Percentiles rank a stretch among this genome's conserved stretches.
Conservation (phyloP, 2,888 invertebrate species). For the Uloborus plumipes region DNA sequence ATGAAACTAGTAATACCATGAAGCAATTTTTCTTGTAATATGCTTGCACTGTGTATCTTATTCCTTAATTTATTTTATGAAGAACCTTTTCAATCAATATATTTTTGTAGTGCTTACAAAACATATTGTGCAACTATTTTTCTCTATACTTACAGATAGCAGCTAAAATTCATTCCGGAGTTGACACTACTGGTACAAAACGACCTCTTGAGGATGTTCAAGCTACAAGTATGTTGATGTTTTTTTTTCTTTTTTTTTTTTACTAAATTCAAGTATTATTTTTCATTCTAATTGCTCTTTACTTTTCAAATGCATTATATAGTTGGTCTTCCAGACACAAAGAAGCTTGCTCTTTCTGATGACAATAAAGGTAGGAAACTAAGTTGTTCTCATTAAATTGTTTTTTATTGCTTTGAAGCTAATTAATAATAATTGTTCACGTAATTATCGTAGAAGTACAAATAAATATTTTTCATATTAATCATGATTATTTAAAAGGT, state of each 20-base stretch:
- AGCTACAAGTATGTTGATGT: constrained; percentile 37
- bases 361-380: constrained; percentile 58
- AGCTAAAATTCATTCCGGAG: constrained; percentile 58
- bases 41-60: too few relatives aligned
- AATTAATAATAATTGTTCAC: too few relatives aligned
- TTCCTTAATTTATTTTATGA: too few relatives aligned
- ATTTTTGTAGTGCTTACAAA: too few relatives aligned
- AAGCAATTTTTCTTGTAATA: too few relatives aligned
- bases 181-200: constrained; percentile 54
- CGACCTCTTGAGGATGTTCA: constrained; percentile 57
- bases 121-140: too few relatives aligned
- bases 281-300: neutral
- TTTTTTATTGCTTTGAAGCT: too few relatives aligned
- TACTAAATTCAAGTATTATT: neutral
- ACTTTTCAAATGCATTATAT: neutral
- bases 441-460: too few relatives aligned
- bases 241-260: neutral
- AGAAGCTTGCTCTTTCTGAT: constrained; percentile 57
- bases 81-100: too few relatives aligned
- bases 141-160: constrained; percentile 32
- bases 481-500: too few relatives aligned
- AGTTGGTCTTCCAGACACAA: constrained; percentile 64
- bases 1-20: too few relatives aligned
- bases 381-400: neutral
- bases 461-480: too few relatives aligned